Conservation (phyloP, 1,140 invertebrate genomes). For the Pseudomyrmex gracilis region DNA sequence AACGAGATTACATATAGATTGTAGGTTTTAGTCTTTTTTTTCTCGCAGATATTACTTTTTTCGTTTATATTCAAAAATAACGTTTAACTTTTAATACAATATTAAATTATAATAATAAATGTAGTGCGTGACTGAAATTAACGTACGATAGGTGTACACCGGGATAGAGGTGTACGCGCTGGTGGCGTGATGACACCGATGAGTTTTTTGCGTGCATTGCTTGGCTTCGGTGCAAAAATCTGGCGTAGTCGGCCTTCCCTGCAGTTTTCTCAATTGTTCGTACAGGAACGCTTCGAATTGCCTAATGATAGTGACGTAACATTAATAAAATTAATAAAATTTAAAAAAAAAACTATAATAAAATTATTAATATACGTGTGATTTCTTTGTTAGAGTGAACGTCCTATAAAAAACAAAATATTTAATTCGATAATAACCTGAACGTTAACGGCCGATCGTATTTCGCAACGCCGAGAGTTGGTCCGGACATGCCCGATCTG, state of each 20-base stretch:
- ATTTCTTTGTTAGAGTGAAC: background rate
- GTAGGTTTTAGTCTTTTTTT: no score
- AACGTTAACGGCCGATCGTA: constrained; percentile 83
- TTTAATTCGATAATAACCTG: constrained; percentile 73
- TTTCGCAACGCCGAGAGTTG: constrained; percentile 82
- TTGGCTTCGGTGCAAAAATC: constrained; percentile 87
- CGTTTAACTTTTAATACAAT: no score
- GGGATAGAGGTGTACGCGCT: constrained; percentile 96
- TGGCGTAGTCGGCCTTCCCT: constrained; percentile 87
- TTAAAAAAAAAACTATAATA: background rate
- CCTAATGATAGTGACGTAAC: constrained; percentile 84
- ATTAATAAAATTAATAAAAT: background rate
- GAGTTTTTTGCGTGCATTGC: constrained; percentile 93
- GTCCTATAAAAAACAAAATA: background rate
- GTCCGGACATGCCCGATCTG: constrained; percentile 82
- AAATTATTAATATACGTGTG: background rate
- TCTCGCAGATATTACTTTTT: no score
- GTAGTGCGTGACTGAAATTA: background rate
- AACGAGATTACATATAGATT: no score
- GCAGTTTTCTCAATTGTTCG: constrained; percentile 92
- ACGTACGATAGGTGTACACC: constrained; percentile 84
- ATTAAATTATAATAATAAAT: background rate
- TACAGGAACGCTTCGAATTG: constrained; percentile 97
- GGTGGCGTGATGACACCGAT: constrained; percentile 94
- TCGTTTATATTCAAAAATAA: no score